Evolutionary conservation across 2,113 vertebrate genomes (phyloP).

Genomic region (Taurulus bubalis): DNA sequence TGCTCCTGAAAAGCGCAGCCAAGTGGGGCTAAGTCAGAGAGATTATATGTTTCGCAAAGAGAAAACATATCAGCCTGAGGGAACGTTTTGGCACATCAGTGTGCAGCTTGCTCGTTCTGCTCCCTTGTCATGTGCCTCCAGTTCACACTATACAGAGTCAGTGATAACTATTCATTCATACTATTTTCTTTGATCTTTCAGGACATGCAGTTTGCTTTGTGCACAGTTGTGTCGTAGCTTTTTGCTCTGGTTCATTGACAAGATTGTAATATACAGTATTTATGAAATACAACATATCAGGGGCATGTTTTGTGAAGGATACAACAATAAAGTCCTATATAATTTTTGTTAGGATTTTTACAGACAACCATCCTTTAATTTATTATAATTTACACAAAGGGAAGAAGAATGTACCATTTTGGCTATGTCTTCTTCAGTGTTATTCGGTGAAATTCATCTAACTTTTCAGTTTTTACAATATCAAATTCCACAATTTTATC

Average conservation of each 20-base stretch:
- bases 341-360: background rate
- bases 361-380: background rate
- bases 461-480: background rate
- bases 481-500: background rate
- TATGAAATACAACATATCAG: background rate
- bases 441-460: background rate
- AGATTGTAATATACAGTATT: background rate
- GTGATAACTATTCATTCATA: conserved; percentile 35
- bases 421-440: background rate
- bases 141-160: conserved; percentile 14
- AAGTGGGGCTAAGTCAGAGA: conserved; percentile 34
- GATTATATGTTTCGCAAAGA: conserved; percentile 36
- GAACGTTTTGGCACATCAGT: conserved; percentile 44
- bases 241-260: conserved; percentile 16
- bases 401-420: background rate
- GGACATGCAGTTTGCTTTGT: conserved; percentile 4
- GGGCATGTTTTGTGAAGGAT: background rate
- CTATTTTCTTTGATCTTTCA: conserved; percentile 3
- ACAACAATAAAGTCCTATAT: background rate
- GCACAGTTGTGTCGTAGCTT: background rate
- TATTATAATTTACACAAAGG: background rate
- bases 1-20: conserved; percentile 18
- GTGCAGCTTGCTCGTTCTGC: conserved; percentile 30
- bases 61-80: conserved; percentile 38
- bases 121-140: conserved; percentile 9